Conservation (phyloP, 2,888 invertebrate genomes). For the Drosophila mimica region DNA sequence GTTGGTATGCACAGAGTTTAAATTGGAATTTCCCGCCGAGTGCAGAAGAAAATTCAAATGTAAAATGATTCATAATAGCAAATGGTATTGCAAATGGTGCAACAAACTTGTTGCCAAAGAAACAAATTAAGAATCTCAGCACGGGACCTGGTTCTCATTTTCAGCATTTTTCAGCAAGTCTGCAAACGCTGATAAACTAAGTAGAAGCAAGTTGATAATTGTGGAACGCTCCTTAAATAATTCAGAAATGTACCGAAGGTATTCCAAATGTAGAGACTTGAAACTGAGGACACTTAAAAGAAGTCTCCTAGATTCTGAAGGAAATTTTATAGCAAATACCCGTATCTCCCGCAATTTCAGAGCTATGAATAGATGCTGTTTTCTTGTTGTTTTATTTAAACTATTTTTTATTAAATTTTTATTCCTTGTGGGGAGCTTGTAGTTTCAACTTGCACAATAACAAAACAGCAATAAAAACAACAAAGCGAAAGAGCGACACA, state of each 20-base stretch:
- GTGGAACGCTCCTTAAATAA: not conserved
- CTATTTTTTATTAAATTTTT: not conserved
- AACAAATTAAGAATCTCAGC: constrained; percentile 9
- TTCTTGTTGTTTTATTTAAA: not conserved
- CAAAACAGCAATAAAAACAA: not conserved
- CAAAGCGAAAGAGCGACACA: not conserved
- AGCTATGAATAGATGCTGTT: not conserved
- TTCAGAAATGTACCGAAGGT: not conserved
- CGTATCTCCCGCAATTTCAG: not conserved
- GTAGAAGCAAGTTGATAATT: constrained; percentile 12
- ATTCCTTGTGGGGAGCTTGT: not conserved
- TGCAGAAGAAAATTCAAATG: constrained; percentile 31
- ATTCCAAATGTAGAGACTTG: not conserved
- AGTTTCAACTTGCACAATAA: not conserved
- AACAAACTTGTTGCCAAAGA: constrained; percentile 54
- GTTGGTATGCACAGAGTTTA: constrained; percentile 39
- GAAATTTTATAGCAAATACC: not conserved
- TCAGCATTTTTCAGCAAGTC: constrained; percentile 17
- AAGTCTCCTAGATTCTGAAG: too few species aligned
- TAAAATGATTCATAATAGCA: constrained; percentile 46
- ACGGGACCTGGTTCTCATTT: constrained; percentile 14
- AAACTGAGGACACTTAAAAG: not conserved
- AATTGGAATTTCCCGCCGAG: constrained; percentile 58
- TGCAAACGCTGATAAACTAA: constrained; percentile 26
- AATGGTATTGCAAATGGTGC: constrained; percentile 15